Conservation (phyloP, 2,797 vertebrate genomes). For the Erpetoichthys calabaricus region DNA sequence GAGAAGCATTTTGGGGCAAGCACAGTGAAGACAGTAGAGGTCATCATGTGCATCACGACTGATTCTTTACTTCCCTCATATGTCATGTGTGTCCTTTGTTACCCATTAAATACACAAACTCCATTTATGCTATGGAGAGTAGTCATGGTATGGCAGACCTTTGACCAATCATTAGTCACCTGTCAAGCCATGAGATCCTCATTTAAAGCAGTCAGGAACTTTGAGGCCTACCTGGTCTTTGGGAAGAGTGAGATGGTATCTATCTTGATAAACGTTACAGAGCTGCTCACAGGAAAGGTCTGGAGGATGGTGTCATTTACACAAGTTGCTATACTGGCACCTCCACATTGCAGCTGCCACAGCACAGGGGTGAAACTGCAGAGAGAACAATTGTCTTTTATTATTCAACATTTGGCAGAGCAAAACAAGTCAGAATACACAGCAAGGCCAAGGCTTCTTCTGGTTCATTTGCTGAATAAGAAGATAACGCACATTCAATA, state of each 20-base stretch:
- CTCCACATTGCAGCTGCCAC: constrained; percentile 64
- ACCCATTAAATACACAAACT: too few species aligned
- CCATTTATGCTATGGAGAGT: too few species aligned
- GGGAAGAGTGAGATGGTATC: constrained; percentile 44
- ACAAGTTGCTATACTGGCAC: constrained; percentile 38
- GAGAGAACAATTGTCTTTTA: constrained; percentile 1
- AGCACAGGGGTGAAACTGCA: constrained; percentile 52
- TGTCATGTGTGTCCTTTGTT: too few species aligned
- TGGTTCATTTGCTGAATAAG: too few species aligned
- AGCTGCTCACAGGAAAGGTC: constrained; percentile 58
- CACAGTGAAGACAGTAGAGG: too few species aligned
- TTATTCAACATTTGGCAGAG: too few species aligned
- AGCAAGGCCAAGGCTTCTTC: too few species aligned
- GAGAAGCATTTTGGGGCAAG: too few species aligned
- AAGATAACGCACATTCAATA: too few species aligned
- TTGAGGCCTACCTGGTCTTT: constrained; percentile 53
- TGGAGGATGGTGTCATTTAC: constrained; percentile 30
- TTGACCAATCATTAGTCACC: background rate
- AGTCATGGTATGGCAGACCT: background rate
- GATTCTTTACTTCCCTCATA: too few species aligned
- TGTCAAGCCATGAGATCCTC: background rate
- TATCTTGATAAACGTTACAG: constrained; percentile 69
- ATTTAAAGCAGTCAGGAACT: background rate
- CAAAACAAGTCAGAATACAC: too few species aligned
- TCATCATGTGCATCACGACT: too few species aligned